These are phyloP conservation scores for Pandemis cinnamomeana DNA, from an alignment of 2,888 invertebrate genomes.

Conservation along the genomic window DNA sequence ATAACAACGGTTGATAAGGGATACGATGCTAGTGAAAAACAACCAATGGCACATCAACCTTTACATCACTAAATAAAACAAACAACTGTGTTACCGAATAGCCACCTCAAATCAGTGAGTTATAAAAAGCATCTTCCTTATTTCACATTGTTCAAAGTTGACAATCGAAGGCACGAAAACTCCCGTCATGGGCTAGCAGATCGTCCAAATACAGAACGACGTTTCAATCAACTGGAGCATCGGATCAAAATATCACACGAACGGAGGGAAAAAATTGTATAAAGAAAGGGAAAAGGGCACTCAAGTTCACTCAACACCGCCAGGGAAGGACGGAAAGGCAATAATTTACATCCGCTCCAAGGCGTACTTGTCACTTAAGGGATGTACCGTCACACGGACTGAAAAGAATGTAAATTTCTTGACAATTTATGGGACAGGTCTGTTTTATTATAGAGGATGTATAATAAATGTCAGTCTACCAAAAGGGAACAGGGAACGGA, in stretches of 20 bases:
- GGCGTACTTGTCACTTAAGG: conserved; percentile 36
- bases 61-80: neutral
- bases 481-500: neutral
- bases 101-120: neutral
- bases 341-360: conserved; percentile 39
- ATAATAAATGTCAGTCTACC: conserved; percentile 9
- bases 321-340: conserved; percentile 34
- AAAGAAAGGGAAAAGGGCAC: conserved; percentile 34
- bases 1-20: neutral
- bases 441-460: conserved; percentile 6
- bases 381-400: conserved; percentile 18
- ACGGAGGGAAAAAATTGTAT: conserved; percentile 11
- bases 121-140: neutral
- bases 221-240: conserved; percentile 2
- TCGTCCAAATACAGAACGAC: conserved; percentile 3
- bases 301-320: conserved; percentile 27
- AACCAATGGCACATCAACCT: conserved; percentile 1
- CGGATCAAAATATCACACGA: conserved; percentile 27
- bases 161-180: neutral
- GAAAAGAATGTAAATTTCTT: conserved; percentile 37
- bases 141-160: neutral
- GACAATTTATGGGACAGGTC: conserved; percentile 24
- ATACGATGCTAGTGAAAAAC: conserved; percentile 3
- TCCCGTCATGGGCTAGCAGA: neutral
- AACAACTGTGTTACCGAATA: conserved; percentile 8